Base-by-base conservation (phyloP, 2,797 vertebrate species). In the Chloroceryle amazona region DNA sequence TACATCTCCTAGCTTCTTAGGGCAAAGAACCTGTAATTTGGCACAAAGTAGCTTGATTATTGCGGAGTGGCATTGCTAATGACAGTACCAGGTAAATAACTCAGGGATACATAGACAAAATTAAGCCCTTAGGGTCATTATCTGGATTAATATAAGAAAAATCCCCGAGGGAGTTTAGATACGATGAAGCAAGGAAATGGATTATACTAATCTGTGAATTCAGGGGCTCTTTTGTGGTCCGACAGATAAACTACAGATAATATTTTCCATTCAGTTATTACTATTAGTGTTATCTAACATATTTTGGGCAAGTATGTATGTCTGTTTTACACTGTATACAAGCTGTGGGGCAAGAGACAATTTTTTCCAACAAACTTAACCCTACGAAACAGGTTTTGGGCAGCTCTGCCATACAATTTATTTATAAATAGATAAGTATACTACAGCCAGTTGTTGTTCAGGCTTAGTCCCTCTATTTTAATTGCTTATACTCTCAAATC, bases 121-220 rank as follows among this genome's bases (percentile, higher is more conserved):
- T 70, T 72, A 35, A 84, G 67, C 55, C 35, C 29, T 84, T 95
- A 67, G 83, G 14, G 87, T 84, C 54, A 81, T 61, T 75, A 75
- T 66, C 47, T 63, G 47, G 55, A 79, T 94, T 86, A 94, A 91
- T 42, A 49, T 16, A 90, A 72, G 44, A 89, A 90, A 86, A 96
- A 92, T 81, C 60, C 65, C 52, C 18, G 5, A 55, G 26, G 41
- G 58, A 79, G 29, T 90, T 95, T 73, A 81, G 44, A 79, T 90
- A 94, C 21, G 37, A 76, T 28, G 60, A 86, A 75, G 35, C 31
- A 76, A 86, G 47, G 49, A 91, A 96, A 90, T 20, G 5, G 78
- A 89, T 96, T 94, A 76, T 73, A 81, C 8, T 86, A 60, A 84
- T 84, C 80, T 60, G 17, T 54, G 33, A 93, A 90, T 67, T 86